phyloP scores from a whole-genome alignment of 2,888 invertebrate species.

The Sabatieria punctata region DNA sequence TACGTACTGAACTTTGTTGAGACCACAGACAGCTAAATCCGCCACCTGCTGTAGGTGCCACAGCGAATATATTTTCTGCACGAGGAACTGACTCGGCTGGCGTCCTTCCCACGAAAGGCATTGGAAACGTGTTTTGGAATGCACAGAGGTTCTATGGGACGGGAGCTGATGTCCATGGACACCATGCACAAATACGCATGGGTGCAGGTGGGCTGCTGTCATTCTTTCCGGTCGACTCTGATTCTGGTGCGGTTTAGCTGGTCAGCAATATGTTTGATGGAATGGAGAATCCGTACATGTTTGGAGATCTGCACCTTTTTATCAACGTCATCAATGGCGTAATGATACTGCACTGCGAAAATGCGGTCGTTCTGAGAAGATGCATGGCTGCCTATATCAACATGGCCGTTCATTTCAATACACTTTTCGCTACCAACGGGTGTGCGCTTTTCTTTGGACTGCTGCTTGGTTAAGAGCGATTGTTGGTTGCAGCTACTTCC shows the following conservation, averaged over 20 bases:
- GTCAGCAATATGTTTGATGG: constrained; percentile 28
- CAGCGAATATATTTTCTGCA: constrained; percentile 94
- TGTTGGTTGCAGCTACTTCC: constrained; percentile 50
- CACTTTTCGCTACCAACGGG: constrained; percentile 93
- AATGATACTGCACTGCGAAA: constrained; percentile 85
- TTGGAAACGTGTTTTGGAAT: constrained; percentile 86
- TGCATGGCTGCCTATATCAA: constrained; percentile 94
- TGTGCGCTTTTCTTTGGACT: constrained; percentile 32
- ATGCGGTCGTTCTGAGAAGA: constrained; percentile 79
- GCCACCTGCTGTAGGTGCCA: constrained; percentile 49
- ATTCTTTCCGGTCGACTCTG: not conserved
- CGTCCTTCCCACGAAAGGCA: constrained; percentile 92
- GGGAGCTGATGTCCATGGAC: constrained; percentile 75
- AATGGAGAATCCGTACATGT: constrained; percentile 32
- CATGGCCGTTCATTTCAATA: constrained; percentile 92
- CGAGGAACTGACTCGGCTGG: constrained; percentile 93
- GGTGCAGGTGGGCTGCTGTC: constrained; percentile 48
- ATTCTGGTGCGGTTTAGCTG: constrained; percentile 17
- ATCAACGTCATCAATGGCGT: constrained; percentile 93
- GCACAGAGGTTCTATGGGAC: constrained; percentile 43
- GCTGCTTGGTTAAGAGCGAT: not conserved
- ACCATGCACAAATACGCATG: constrained; percentile 97
- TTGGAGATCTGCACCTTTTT: constrained; percentile 84
- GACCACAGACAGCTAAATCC: not conserved
- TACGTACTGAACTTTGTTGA: constrained; percentile 13